Percentiles rank a stretch among this genome's conserved stretches.
Conservation (phyloP, 2,888 invertebrate species). For the Caenorhabditis wallacei region DNA sequence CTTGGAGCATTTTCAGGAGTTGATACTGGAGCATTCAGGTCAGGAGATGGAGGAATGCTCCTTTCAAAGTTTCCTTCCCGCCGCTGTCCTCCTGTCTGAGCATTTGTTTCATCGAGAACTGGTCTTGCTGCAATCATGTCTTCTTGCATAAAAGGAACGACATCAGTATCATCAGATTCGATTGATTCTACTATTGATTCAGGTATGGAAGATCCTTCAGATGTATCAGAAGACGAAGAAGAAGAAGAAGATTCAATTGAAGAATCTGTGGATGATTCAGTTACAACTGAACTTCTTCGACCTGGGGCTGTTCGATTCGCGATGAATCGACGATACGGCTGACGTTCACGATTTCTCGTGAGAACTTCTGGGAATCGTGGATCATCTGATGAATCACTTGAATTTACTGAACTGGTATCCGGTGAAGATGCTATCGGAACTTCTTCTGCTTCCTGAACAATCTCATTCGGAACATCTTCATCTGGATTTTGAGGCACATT, state of each 20-base stretch:
- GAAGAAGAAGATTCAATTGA: too few relatives aligned
- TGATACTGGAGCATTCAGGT: too few relatives aligned
- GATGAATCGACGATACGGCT: background rate
- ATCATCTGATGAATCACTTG: background rate
- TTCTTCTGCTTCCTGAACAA: background rate
- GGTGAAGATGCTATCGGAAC: background rate
- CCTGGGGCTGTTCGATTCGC: background rate
- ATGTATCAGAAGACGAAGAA: too few relatives aligned
- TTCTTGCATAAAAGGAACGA: too few relatives aligned
- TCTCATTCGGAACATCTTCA: background rate
- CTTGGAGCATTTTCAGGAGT: too few relatives aligned
- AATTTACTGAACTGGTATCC: background rate
- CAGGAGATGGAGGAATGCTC: too few relatives aligned
- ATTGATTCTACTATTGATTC: too few relatives aligned
- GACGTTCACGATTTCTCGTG: background rate
- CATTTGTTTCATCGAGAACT: too few relatives aligned
- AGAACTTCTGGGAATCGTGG: background rate
- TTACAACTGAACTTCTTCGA: background rate
- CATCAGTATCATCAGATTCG: too few relatives aligned
- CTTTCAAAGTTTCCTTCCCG: too few relatives aligned
- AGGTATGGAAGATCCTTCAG: background rate
- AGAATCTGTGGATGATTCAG: background rate
- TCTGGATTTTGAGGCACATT: background rate
- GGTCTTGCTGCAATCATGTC: too few relatives aligned
- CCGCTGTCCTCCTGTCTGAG: too few relatives aligned